Evolutionary conservation across 2,888 invertebrate species (phyloP), one percentile per base, ranked within the genome.

Genomic region (Gerris lacustris): DNA sequence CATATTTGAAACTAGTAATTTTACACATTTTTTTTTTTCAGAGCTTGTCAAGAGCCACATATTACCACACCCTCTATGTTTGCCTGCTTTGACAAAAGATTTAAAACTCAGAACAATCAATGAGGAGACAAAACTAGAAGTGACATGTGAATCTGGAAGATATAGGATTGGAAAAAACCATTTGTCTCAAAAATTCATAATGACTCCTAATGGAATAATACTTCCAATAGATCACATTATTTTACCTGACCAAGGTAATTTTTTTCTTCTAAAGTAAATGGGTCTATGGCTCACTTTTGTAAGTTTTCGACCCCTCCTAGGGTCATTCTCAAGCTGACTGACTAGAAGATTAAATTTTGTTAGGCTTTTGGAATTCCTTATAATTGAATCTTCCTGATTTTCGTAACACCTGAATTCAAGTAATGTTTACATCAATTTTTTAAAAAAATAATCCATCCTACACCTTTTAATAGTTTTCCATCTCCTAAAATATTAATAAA

Each of bases 1-100:
- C 31, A 31, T 31, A 31, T 31, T 31, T 31, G 31, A 31, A 31
- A 31, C 31, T 31, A 31, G 1, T 31, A 31, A 31, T 31, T 31
- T 31, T 31, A 31, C 31, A 31, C 31, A 2, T 31, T 55, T 55
- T 55, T 68, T 15, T 64, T 67, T 70, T 71, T 6, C 77, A 83
- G 84, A 81, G 9, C 76, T 83, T 55, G 75, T 83, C 45, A 79
- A 80, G 71, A 81, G 82, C 71, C 84, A 83, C 75, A 78, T 82
- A 5, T 76, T 83, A 11, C 80, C 80, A 5, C 81, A 82, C 68
- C 79, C 80, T 6, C 78, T 82, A 74, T 83, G 83, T 75, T 77
- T 80, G 15, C 80, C 82, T 5, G 82, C 83, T 6, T 79, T 82
- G n/a, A 79, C 81, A 4, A 80, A 81, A 62, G 80, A 81, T 31